phyloP scores from a whole-genome alignment of 2,113 vertebrate genomes.

The Passer montanus region DNA sequence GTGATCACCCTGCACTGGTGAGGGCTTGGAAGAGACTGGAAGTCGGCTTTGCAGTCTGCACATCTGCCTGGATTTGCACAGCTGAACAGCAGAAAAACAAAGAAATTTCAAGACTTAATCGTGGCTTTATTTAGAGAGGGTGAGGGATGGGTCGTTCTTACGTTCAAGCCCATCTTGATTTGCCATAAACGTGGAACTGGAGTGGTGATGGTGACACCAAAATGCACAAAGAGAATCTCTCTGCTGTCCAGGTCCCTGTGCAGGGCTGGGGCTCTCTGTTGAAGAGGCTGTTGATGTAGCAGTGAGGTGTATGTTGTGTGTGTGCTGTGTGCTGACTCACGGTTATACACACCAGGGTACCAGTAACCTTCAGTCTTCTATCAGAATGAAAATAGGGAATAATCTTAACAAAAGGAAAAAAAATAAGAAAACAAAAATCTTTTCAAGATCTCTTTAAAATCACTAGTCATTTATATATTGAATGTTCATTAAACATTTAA shows the following conservation, averaged over 20 bases:
- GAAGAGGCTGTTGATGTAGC: constrained; percentile 47
- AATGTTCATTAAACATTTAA: neutral
- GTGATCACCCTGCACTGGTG: constrained; percentile 50
- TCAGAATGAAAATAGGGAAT: constrained; percentile 53
- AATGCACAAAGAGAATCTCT: constrained; percentile 13
- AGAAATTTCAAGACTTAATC: constrained; percentile 28
- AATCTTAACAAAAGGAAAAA: constrained; percentile 39
- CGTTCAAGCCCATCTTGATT: neutral
- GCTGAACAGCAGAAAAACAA: constrained; percentile 22
- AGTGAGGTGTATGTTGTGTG: neutral
- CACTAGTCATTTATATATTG: constrained; percentile 14
- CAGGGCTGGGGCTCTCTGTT: constrained; percentile 31
- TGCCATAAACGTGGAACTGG: constrained; percentile 9
- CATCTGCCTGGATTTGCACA: constrained; percentile 66
- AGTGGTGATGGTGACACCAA: neutral
- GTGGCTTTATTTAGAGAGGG: constrained; percentile 44
- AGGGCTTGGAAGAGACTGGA: constrained; percentile 49
- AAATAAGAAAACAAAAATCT: neutral
- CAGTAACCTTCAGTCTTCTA: constrained; percentile 18
- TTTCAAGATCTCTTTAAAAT: constrained; percentile 7
- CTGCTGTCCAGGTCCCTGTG: constrained; percentile 6
- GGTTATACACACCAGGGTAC: neutral
- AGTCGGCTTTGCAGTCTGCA: constrained; percentile 29
- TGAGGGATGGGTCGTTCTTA: neutral
- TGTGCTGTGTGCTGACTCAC: constrained; percentile 27